Evolutionary conservation across 2,888 invertebrate genomes (phyloP).

Genomic region (Idaea dimidiata): DNA sequence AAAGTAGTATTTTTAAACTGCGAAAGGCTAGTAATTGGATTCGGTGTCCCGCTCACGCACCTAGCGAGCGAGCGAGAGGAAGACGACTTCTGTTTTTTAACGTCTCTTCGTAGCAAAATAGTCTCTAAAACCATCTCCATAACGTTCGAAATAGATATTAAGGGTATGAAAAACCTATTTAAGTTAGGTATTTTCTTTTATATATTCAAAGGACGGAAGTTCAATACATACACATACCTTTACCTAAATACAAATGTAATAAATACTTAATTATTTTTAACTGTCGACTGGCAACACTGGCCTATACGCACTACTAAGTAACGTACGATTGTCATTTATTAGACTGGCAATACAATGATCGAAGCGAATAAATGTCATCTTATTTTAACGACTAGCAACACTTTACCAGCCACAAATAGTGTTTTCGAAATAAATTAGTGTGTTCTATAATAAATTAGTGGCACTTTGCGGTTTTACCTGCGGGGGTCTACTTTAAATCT

Average conservation of each 20-base stretch:
- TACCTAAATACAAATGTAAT: not conserved
- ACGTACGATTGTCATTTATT: not conserved
- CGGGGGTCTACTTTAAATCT: too few species aligned
- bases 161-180: too few species aligned
- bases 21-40: too few species aligned
- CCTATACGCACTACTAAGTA: not conserved
- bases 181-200: too few species aligned
- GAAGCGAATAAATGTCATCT: not conserved
- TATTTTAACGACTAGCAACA: not conserved
- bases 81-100: too few species aligned
- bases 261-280: not conserved
- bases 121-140: not conserved
- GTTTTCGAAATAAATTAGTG: too few species aligned
- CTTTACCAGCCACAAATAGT: not conserved
- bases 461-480: too few species aligned
- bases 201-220: not conserved
- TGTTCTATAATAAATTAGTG: too few species aligned
- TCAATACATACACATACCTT: not conserved
- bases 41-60: too few species aligned
- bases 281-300: not conserved
- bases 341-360: not conserved
- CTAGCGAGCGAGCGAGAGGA: too few species aligned
- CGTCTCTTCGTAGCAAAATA: not conserved
- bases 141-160: not conserved
- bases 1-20: too few species aligned